These are phyloP conservation scores for Chascanopsetta lugubris DNA, from an alignment of 2,113 vertebrate species.

Conservation along the genomic window DNA sequence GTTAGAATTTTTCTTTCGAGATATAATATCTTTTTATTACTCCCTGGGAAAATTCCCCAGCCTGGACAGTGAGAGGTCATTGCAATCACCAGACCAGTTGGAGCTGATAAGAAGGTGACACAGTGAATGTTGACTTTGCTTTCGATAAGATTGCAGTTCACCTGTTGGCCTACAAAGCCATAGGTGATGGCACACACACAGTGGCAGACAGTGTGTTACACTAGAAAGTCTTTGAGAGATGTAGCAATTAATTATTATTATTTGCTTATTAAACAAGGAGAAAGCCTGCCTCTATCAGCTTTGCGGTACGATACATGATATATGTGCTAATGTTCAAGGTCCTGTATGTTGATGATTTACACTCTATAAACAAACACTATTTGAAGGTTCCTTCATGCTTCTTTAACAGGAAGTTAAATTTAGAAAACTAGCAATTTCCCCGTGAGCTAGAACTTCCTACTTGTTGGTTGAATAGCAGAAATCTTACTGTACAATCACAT, in stretches of 20 bases:
- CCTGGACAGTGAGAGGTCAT: background rate
- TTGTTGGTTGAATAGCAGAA: background rate
- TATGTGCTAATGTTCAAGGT: too few species aligned
- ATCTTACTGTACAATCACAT: background rate
- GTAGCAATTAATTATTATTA: too few species aligned
- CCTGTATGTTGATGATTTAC: too few species aligned
- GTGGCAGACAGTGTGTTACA: too few species aligned
- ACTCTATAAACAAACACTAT: too few species aligned
- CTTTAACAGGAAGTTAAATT: background rate
- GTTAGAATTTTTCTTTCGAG: background rate
- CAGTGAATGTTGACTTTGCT: conserved; percentile 26
- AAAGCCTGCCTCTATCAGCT: too few species aligned
- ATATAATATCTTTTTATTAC: conserved; percentile 15
- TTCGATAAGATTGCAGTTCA: conserved; percentile 29
- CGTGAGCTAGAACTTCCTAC: background rate
- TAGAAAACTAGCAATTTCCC: background rate
- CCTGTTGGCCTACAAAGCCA: conserved; percentile 38
- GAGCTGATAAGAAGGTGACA: conserved; percentile 56
- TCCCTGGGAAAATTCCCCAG: background rate
- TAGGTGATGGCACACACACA: background rate
- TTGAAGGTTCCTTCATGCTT: too few species aligned
- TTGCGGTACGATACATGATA: too few species aligned
- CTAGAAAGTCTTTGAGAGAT: too few species aligned
- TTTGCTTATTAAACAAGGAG: too few species aligned
- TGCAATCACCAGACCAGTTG: background rate